These are phyloP conservation scores for Aspidapion aeneum DNA, from an alignment of 2,888 invertebrate species.

Conservation along the genomic window DNA sequence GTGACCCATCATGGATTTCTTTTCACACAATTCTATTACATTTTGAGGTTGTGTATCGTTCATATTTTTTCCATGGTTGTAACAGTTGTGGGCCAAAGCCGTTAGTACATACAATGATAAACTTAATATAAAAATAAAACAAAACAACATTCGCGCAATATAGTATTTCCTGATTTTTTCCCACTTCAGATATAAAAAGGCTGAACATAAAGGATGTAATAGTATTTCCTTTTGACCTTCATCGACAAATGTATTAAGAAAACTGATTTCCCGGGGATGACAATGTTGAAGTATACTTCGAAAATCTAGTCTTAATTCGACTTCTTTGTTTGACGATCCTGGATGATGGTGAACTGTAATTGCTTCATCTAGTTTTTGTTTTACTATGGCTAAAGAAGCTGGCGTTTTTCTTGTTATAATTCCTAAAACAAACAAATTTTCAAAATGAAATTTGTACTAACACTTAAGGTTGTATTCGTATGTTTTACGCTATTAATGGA, in stretches of 20 bases:
- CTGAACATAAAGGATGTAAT: slow-evolving; percentile 82
- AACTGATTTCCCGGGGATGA: slow-evolving; percentile 80
- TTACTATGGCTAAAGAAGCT: slow-evolving; percentile 77
- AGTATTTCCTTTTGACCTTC: slow-evolving; percentile 86
- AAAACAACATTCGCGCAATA: slow-evolving; percentile 72
- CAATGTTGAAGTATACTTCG: slow-evolving; percentile 78
- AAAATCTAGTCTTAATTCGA: slow-evolving; percentile 78
- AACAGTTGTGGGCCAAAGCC: slow-evolving; percentile 80
- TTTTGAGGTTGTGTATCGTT: slow-evolving; percentile 61
- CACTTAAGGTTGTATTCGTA: too few relatives aligned
- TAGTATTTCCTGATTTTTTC: slow-evolving; percentile 87
- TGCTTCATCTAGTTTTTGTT: slow-evolving; percentile 76
- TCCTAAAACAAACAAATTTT: slow-evolving; percentile 48
- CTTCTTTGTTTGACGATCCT: slow-evolving; percentile 73
- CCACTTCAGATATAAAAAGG: slow-evolving; percentile 86
- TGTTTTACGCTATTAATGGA: too few relatives aligned
- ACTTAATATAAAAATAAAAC: slow-evolving; percentile 75
- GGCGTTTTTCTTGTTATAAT: slow-evolving; percentile 85
- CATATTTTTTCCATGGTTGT: slow-evolving; percentile 75
- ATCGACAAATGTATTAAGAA: slow-evolving; percentile 81
- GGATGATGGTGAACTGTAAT: slow-evolving; percentile 76
- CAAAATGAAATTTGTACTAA: too few relatives aligned
- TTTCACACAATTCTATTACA: slow-evolving; percentile 71
- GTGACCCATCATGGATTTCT: slow-evolving; percentile 73
- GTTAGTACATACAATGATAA: slow-evolving; percentile 80